Evolutionary conservation across 2,888 invertebrate species (phyloP), one percentile per base, ranked within the genome.

Genomic region (Tipula confusa): DNA sequence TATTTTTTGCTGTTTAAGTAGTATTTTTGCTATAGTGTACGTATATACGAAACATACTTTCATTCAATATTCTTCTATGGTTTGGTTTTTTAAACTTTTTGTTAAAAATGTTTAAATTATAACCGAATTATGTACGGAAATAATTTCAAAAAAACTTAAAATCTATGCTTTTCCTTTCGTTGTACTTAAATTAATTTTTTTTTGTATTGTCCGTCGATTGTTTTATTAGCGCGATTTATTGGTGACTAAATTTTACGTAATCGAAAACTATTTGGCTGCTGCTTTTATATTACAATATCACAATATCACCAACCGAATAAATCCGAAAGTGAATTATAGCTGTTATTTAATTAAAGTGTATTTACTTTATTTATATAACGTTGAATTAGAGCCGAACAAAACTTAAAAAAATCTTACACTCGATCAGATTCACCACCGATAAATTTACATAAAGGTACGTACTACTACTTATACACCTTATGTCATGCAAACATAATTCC

Each of bases 231-330:
- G 64, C 64, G 64, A 64, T 64, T 9, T 64, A 64, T 64, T 64
- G 64, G 64, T 64, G 64, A 64, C 64, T 64, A 24, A 64, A 64
- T 64, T 64, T 64, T 64, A 64, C 64, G 24, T 64, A 64, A 64
- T 24, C 24, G 18, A 24, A 64, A 64, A 64, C 24, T 24, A 64
- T 64, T 64, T 64, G 64, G 24, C 43, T 18, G 64, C 64, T 64
- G 64, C 24, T 64, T 38, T 24, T 64, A 64, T 64, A 64, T 2
- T 64, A 6, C 2, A 7, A 24, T 9, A 64, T 18, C 1, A n/a
- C n/a, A 33, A 33, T 33, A 33, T 2, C 1, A 24, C n/a, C 18
- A 43, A n/a, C 43, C 43, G 43, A 43, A n/a, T 9, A 43, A 24
- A 64, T 64, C 64, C 24, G 64, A 64, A 64, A 64, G 64, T 64